A percentile compares a stretch with the other conserved stretches of the same genome.
These are phyloP conservation scores for Meganola albula DNA, from an alignment of 2,888 invertebrate genomes.

Conservation along the genomic window DNA sequence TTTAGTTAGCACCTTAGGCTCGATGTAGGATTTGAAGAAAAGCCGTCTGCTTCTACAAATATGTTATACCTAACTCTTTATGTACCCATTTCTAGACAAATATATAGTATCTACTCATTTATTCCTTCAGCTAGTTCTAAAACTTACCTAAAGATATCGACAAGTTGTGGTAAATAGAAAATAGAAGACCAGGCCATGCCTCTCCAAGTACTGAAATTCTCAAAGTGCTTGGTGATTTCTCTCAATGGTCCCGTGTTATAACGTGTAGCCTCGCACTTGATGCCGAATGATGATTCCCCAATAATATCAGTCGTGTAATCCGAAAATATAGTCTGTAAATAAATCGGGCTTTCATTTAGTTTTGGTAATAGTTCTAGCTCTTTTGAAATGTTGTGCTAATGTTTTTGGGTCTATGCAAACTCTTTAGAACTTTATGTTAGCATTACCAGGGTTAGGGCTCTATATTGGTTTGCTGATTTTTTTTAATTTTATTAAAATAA, in stretches of 20 bases:
- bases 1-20: no score
- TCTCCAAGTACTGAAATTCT: slow-evolving; percentile 32
- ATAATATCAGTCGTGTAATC: slow-evolving; percentile 29
- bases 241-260: slow-evolving; percentile 35
- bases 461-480: no score
- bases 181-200: slow-evolving; percentile 38
- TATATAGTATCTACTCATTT: no score
- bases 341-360: background rate
- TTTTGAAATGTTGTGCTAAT: background rate
- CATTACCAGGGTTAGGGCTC: no score
- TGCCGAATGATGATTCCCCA: slow-evolving; percentile 40
- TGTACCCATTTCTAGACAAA: no score
- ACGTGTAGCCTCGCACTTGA: slow-evolving; percentile 32
- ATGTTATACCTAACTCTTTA: no score
- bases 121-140: no score
- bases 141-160: slow-evolving; percentile 35
- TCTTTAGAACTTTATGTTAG: no score
- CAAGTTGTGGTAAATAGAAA: slow-evolving; percentile 43
- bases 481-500: no score
- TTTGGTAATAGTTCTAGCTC: background rate
- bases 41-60: no score
- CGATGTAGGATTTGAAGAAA: no score
- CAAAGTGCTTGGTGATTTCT: slow-evolving; percentile 37
- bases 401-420: no score
- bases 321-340: slow-evolving; percentile 6